These are phyloP conservation scores for Cettia cetti DNA, from an alignment of 2,113 vertebrate species.

Conservation along the genomic window DNA sequence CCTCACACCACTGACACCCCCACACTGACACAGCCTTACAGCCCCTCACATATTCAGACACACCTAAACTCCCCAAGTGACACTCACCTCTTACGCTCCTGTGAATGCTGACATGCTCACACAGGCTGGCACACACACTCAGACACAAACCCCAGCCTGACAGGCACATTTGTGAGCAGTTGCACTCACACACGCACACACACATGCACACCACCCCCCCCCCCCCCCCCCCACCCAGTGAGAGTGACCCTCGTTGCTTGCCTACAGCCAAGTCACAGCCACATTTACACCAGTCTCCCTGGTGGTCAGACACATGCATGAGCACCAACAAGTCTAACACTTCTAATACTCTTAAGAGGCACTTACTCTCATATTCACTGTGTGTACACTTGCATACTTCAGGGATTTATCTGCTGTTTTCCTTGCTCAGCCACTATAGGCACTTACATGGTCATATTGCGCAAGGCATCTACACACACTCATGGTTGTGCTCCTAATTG, in stretches of 20 bases:
- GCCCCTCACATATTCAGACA: neutral
- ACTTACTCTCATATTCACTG: neutral
- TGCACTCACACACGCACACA: neutral
- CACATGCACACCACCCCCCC: no score
- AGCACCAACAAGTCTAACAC: neutral
- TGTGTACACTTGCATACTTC: fast-evolving
- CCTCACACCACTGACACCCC: neutral
- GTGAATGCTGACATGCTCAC: neutral
- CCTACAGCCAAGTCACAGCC: neutral
- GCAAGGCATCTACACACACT: neutral
- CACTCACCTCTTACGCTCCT: neutral
- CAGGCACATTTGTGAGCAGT: neutral
- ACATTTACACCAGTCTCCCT: neutral
- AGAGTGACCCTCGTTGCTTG: neutral
- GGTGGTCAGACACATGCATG: neutral
- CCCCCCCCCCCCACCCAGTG: no score
- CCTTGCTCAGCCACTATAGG: neutral
- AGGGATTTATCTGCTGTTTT: neutral
- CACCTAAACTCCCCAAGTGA: neutral
- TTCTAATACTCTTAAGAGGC: neutral
- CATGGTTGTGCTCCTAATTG: neutral
- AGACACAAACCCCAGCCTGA: neutral
- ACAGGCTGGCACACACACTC: neutral
- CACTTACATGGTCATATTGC: fast-evolving
- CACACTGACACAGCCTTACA: neutral